These are phyloP conservation scores for Erebia epiphron DNA, from an alignment of 2,888 invertebrate species.

Conservation along the genomic window DNA sequence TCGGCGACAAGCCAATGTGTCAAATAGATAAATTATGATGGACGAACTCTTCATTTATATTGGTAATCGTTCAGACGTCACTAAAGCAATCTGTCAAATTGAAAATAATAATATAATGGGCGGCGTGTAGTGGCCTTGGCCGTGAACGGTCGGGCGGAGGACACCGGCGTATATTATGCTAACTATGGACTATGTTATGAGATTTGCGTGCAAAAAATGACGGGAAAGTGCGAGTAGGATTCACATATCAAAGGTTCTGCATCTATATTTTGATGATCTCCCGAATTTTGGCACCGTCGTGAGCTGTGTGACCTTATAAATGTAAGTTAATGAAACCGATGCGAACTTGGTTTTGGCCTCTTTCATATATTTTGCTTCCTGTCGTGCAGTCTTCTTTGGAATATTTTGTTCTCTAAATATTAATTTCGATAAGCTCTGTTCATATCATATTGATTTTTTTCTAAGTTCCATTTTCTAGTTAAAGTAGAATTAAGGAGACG, in stretches of 20 bases:
- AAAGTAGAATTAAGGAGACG: too few relatives aligned
- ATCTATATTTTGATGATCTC: too few relatives aligned
- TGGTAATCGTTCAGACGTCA: constrained; percentile 9
- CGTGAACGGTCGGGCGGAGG: constrained; percentile 76
- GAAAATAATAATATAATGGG: constrained; percentile 18
- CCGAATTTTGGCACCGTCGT: too few relatives aligned
- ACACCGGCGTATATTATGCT: constrained; percentile 58
- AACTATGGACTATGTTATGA: constrained; percentile 29
- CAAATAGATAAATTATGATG: constrained; percentile 1
- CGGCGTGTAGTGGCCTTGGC: constrained; percentile 68
- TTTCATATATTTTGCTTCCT: too few relatives aligned
- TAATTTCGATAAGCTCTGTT: too few relatives aligned
- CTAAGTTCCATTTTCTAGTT: too few relatives aligned
- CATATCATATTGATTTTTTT: too few relatives aligned
- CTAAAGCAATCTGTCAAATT: constrained; percentile 18
- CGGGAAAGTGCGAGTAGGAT: not conserved
- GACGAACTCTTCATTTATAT: not conserved
- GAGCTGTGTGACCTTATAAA: too few relatives aligned
- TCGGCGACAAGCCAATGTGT: not conserved
- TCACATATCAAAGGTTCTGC: not conserved
- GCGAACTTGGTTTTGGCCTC: too few relatives aligned
- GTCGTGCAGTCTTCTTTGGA: too few relatives aligned
- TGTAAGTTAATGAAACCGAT: too few relatives aligned
- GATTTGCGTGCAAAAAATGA: constrained; percentile 5
- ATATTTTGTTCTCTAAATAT: too few relatives aligned